These are phyloP conservation scores for Capitulum mitella DNA, from an alignment of 2,888 invertebrate genomes.

Conservation along the genomic window DNA sequence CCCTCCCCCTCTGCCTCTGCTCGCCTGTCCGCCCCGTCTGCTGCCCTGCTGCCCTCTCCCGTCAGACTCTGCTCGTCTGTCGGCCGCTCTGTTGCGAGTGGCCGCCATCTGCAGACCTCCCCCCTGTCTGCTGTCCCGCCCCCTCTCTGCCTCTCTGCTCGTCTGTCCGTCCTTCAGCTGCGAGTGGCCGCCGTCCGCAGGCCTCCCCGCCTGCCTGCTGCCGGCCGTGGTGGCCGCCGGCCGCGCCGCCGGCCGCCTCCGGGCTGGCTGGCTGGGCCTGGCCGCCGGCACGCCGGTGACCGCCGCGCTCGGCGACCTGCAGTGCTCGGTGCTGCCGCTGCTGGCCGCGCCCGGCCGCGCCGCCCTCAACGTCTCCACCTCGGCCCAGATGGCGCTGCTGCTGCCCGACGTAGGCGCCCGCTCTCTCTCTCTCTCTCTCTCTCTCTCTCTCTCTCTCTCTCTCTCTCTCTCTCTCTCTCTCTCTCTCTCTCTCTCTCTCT, in stretches of 20 bases:
- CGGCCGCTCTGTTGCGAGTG: too few relatives aligned
- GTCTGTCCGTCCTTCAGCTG: too few relatives aligned
- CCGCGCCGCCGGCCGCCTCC: conserved; percentile 57
- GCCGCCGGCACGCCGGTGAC: conserved; percentile 62
- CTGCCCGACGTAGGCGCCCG: conserved; percentile 37
- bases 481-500: too few relatives aligned
- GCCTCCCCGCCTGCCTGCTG: conserved; percentile 61
- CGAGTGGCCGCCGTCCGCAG: background rate
- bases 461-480: too few relatives aligned
- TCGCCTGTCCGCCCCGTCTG: too few relatives aligned
- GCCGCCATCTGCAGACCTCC: conserved; percentile 41
- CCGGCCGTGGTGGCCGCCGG: conserved; percentile 61
- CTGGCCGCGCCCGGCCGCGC: conserved; percentile 51
- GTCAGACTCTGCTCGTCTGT: too few relatives aligned
- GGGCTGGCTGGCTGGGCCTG: conserved; percentile 64
- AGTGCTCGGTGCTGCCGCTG: conserved; percentile 71
- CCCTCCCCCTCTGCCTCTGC: too few relatives aligned
- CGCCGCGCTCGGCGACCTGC: conserved; percentile 56
- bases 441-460: too few relatives aligned
- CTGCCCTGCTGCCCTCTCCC: too few relatives aligned
- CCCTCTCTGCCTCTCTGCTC: too few relatives aligned
- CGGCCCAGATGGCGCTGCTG: conserved; percentile 66
- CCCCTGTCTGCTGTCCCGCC: too few relatives aligned
- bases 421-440: too few relatives aligned
- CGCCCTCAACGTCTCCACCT: conserved; percentile 77